Evolutionary conservation across 2,888 invertebrate genomes (phyloP).

Genomic region (Amaurobius ferox): DNA sequence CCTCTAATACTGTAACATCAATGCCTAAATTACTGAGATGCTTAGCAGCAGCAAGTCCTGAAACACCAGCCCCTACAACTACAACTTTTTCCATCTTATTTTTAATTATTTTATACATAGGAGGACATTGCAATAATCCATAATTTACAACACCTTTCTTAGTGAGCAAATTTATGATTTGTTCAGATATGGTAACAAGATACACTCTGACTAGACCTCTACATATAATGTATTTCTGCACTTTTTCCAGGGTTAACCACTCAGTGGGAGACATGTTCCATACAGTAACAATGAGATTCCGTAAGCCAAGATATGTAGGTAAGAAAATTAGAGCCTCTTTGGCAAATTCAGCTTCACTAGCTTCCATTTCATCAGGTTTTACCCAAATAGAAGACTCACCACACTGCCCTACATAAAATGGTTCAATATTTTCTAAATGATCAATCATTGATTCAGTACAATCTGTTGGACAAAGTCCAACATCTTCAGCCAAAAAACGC

Average conservation of each 20-base stretch:
- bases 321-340: not conserved
- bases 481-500: slow-evolving; percentile 77
- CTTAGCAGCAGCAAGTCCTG: slow-evolving; percentile 79
- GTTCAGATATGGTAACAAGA: slow-evolving; percentile 75
- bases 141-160: slow-evolving; percentile 77
- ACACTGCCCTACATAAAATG: slow-evolving; percentile 36
- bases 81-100: slow-evolving; percentile 76
- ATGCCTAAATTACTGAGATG: slow-evolving; percentile 78
- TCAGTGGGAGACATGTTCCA: slow-evolving; percentile 78
- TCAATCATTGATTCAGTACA: not conserved
- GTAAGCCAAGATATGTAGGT: slow-evolving; percentile 77
- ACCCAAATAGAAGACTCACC: slow-evolving; percentile 50
- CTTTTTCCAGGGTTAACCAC: slow-evolving; percentile 77
- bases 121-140: slow-evolving; percentile 76
- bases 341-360: slow-evolving; percentile 24
- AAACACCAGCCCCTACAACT: slow-evolving; percentile 79
- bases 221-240: slow-evolving; percentile 77
- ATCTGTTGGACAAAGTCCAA: slow-evolving; percentile 77
- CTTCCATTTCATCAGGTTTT: slow-evolving; percentile 45
- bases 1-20: slow-evolving; percentile 79
- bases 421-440: slow-evolving; percentile 38
- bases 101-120: slow-evolving; percentile 31
- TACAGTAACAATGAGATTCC: slow-evolving; percentile 78
- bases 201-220: slow-evolving; percentile 77
- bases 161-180: slow-evolving; percentile 77